Percentiles rank a stretch among this genome's conserved stretches.
Evolutionary conservation across 2,888 invertebrate species (phyloP).

Genomic region (Malthinus seriepunctatus): DNA sequence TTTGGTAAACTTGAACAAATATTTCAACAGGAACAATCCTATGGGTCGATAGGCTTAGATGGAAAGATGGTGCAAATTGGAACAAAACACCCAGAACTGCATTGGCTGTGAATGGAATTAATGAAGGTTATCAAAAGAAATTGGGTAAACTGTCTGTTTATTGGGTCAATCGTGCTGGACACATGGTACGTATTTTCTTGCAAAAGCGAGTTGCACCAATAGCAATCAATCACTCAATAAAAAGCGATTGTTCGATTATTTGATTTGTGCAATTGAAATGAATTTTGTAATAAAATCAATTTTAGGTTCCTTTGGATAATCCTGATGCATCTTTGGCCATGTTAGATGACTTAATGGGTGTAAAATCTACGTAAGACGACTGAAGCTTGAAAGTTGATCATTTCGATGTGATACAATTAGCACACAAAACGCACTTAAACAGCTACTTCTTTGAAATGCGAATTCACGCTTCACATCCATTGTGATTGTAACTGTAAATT

Average conservation of each 20-base stretch:
- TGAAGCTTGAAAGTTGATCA: no score
- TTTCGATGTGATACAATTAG: no score
- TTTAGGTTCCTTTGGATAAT: conserved; percentile 16
- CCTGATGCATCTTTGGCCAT: conserved; percentile 11
- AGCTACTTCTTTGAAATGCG: no score
- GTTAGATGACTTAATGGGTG: conserved; percentile 5
- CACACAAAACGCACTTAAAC: no score
- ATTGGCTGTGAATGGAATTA: conserved; percentile 62
- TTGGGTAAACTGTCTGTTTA: conserved; percentile 71
- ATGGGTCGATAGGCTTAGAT: conserved; percentile 75
- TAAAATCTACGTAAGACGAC: no score
- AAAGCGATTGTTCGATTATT: no score
- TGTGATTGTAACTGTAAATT: no score
- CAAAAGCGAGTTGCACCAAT: no score
- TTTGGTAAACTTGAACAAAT: not conserved
- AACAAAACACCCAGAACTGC: conserved; percentile 58
- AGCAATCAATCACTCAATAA: no score
- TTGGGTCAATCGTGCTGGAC: conserved; percentile 77
- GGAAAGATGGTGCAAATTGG: conserved; percentile 65
- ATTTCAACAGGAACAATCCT: conserved; percentile 36
- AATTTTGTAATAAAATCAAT: not conserved
- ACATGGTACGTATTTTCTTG: conserved; percentile 62
- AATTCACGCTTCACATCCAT: no score
- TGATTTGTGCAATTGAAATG: no score
- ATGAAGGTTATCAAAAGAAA: conserved; percentile 75